Base-by-base conservation (phyloP, 2,113 vertebrate species). In the Pimephales promelas region DNA sequence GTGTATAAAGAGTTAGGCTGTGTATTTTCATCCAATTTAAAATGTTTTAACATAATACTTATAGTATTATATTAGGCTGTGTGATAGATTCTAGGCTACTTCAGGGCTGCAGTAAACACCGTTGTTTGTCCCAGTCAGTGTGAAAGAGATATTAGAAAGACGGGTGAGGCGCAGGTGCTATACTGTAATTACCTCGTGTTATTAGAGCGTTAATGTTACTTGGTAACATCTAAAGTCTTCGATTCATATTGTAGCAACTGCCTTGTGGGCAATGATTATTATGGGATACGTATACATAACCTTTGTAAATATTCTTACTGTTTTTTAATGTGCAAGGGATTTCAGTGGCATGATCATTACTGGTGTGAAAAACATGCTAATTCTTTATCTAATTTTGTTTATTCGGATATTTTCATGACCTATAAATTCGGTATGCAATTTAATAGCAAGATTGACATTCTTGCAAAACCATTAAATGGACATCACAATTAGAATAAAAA, bases 131-230 rank as follows among this genome's bases (percentile, higher is more conserved):
- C 20, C 52, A 22, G 18, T 79, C 26, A 8, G 34, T 66, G 57
- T 47, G 4, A 45, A 45, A 6, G 54, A 9, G 56, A 24, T 43
- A 9, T 56, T 26, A 56, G 14, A 14, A 64, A 47, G 59, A 40
- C 77, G 49, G 77, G 61, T 66, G 24, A 79, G 5, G 16, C 59
- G 61, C 78, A 79, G 59, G 78, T 79, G 78, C 78, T 64, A 52
- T 47, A 47, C 40, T 52, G 43, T 49, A 1, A 47, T 64, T 79
- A 79, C 24, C 47, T 47, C 2, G 40, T 13, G 40, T 28, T 49
- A 79, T 49, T 66, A 49, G 78, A 66, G 61, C 59, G 78, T 79
- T 49, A 52, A 66, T 66, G 78, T 49, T 34, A 79, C 78, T 79
- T 79, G 5, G 78, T 66, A 49, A 79, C 76, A 20, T 45, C n/a